Conservation (phyloP, 2,113 vertebrate species). For the Antigone vipio region DNA sequence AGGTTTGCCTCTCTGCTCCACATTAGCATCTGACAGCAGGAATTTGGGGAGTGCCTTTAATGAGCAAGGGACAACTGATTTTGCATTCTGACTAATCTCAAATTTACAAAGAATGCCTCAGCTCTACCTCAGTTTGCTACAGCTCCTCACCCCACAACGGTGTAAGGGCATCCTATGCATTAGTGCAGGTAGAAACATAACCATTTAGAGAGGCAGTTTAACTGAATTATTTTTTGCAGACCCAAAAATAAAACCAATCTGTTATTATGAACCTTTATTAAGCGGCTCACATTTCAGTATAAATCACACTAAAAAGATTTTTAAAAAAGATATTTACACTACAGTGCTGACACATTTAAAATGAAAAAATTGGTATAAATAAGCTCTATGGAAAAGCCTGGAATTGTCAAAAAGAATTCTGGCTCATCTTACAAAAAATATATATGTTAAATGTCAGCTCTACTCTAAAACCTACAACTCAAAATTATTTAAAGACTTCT, state of each 20-base stretch:
- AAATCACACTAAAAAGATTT: constrained; percentile 96
- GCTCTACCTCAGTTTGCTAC: constrained; percentile 9
- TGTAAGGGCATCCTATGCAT: background rate
- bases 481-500: constrained; percentile 86
- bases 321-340: constrained; percentile 94
- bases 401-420: constrained; percentile 89
- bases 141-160: background rate
- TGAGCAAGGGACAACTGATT: background rate
- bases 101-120: background rate
- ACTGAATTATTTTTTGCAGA: constrained; percentile 71
- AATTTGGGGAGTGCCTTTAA: background rate
- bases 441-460: constrained; percentile 88
- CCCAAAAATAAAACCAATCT: constrained; percentile 77
- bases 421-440: constrained; percentile 95
- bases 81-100: background rate
- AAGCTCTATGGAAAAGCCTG: constrained; percentile 91
- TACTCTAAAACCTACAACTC: constrained; percentile 88
- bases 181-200: constrained; percentile 62
- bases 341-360: constrained; percentile 95
- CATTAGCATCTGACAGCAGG: background rate
- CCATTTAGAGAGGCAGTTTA: constrained; percentile 66
- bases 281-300: constrained; percentile 93
- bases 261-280: constrained; percentile 94
- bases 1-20: background rate
- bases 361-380: constrained; percentile 91